A percentile compares a stretch with the other conserved stretches of the same genome.
Conservation (phyloP, 2,113 vertebrate genomes). For the Alouatta palliata region DNA sequence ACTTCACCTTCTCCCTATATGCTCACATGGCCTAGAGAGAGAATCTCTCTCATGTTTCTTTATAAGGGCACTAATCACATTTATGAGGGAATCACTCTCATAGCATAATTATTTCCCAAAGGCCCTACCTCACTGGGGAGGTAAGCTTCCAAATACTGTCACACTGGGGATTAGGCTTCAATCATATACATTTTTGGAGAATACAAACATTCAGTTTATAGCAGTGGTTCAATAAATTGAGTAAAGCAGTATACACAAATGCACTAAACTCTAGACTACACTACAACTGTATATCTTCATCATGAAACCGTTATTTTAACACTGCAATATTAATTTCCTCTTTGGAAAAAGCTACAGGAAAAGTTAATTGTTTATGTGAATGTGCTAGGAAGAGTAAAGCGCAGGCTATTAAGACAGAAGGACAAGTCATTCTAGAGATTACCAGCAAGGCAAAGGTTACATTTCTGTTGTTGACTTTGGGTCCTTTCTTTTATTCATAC, state of each 20-base stretch:
- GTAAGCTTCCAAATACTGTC: background rate
- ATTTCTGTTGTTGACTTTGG: background rate
- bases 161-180: background rate
- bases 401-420: background rate
- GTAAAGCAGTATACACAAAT: background rate
- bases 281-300: background rate
- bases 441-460: background rate
- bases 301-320: background rate
- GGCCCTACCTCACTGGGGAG: background rate
- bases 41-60: background rate
- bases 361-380: background rate
- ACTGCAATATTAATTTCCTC: background rate
- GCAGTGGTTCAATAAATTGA: background rate
- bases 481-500: background rate
- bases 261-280: background rate
- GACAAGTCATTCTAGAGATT: background rate
- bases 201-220: background rate
- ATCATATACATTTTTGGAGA: background rate
- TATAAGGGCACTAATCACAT: background rate
- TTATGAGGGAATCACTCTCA: background rate
- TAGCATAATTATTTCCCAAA: background rate
- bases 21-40: background rate
- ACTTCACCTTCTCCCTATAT: too few species aligned
- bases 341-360: background rate
- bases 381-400: background rate